Percentiles rank a stretch among this genome's conserved stretches.
Conservation (phyloP, 2,888 invertebrate genomes). For the Ectemnius lituratus region DNA sequence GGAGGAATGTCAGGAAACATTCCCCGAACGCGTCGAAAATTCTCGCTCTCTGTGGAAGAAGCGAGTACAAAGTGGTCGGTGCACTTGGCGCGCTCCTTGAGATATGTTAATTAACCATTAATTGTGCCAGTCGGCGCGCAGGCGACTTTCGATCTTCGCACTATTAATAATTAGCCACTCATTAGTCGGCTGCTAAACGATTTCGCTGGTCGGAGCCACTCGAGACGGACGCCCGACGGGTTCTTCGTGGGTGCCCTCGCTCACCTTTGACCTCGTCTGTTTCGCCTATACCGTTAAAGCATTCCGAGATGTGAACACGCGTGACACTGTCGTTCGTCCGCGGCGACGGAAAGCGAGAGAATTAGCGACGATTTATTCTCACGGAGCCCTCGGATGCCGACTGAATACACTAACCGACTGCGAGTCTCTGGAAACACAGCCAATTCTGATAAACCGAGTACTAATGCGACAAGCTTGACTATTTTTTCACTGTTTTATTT, state of each 20-base stretch:
- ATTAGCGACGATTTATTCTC: too few relatives aligned
- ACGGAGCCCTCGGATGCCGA: too few relatives aligned
- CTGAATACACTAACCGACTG: too few relatives aligned
- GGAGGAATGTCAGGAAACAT: background rate
- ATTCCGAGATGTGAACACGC: constrained; percentile 26
- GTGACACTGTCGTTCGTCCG: constrained; percentile 15
- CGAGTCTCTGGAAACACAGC: too few relatives aligned
- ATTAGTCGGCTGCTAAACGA: constrained; percentile 53
- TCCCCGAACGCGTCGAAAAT: background rate
- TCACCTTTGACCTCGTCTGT: constrained; percentile 35
- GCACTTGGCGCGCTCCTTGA: background rate
- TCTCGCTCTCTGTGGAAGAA: background rate
- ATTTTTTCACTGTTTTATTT: too few relatives aligned
- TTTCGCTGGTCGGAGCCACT: constrained; percentile 35
- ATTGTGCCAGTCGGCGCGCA: constrained; percentile 39
- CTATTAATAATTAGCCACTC: constrained; percentile 54
- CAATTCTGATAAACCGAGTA: too few relatives aligned
- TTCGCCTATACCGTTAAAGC: constrained; percentile 41
- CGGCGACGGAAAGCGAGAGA: constrained; percentile 24
- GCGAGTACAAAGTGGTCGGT: background rate
- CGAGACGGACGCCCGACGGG: constrained; percentile 11
- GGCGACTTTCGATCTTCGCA: constrained; percentile 25
- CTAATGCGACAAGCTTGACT: too few relatives aligned
- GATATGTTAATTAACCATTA: constrained; percentile 42
- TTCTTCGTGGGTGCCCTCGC: constrained; percentile 32